Evolutionary conservation across 2,113 vertebrate genomes (phyloP).

Genomic region (Macaca nemestrina): DNA sequence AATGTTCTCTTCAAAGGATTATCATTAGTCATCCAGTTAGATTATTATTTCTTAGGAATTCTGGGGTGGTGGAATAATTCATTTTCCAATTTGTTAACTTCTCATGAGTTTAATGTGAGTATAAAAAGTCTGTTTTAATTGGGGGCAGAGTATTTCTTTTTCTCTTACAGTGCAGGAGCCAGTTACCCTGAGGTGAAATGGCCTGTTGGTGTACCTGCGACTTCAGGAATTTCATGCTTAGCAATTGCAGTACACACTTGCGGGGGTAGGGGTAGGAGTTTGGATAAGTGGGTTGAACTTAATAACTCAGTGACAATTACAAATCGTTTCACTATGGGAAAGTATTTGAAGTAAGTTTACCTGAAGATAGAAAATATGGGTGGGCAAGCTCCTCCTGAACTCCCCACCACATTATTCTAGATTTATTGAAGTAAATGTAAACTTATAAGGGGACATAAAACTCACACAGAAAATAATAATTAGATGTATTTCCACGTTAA

Average conservation of each 20-base stretch:
- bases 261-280: neutral
- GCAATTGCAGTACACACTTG: neutral
- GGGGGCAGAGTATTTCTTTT: neutral
- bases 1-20: constrained; percentile 56
- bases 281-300: neutral
- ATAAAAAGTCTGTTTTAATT: constrained; percentile 15
- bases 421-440: neutral
- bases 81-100: constrained; percentile 51
- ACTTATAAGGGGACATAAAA: neutral
- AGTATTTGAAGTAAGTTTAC: neutral
- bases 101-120: neutral
- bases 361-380: neutral
- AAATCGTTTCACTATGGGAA: neutral
- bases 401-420: neutral
- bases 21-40: constrained; percentile 26
- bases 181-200: neutral
- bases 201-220: neutral
- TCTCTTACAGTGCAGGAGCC: neutral
- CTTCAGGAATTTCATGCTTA: neutral
- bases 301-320: neutral
- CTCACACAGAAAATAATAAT: neutral
- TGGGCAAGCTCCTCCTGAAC: neutral
- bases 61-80: neutral
- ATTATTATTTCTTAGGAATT: constrained; percentile 52
- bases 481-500: neutral